Conservation (phyloP, 2,888 invertebrate species). For the Ichneumoninae sp. region DNA sequence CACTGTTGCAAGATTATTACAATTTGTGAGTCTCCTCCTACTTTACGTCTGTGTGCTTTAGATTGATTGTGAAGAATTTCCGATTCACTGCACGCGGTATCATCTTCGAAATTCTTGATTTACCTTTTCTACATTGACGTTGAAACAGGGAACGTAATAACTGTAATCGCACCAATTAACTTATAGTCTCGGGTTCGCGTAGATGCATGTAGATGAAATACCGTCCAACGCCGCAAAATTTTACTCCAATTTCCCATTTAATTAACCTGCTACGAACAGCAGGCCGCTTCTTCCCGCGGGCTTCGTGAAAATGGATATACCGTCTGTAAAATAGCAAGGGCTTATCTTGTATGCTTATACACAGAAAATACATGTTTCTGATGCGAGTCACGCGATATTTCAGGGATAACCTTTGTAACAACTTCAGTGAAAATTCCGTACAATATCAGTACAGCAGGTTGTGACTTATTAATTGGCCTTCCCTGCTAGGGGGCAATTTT, state of each 20-base stretch:
- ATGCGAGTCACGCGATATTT: no score
- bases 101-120: neutral
- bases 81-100: neutral
- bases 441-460: no score
- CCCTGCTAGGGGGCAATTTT: no score
- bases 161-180: neutral
- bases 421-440: no score
- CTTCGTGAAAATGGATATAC: no score
- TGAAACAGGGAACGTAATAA: neutral
- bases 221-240: neutral
- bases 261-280: no score
- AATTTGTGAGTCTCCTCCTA: neutral
- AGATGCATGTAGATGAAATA: neutral
- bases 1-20: neutral
- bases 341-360: no score
- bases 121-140: neutral
- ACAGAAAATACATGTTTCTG: no score
- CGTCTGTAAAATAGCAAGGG: no score
- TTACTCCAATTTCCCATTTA: neutral
- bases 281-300: no score
- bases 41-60: neutral
- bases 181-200: neutral
- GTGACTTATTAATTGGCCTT: no score
- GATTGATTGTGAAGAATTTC: neutral
- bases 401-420: no score